phyloP scores from a whole-genome alignment of 2,888 invertebrate species.

The Campoplex nolae region DNA sequence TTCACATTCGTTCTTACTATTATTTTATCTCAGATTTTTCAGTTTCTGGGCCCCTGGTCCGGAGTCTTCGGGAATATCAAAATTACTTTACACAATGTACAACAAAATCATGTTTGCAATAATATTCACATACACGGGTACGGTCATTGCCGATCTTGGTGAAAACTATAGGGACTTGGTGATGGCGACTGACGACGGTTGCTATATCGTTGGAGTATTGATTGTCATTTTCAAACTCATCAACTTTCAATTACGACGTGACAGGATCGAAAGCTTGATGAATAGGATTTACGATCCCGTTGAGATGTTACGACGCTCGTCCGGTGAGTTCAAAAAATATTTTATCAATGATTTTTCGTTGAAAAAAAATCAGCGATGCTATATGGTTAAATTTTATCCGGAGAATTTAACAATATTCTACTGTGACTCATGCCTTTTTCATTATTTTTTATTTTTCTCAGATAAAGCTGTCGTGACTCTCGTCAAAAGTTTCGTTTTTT shows the following conservation, averaged over 20 bases:
- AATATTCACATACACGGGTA: constrained; percentile 72
- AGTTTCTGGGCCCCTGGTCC: constrained; percentile 44
- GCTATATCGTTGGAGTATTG: constrained; percentile 74
- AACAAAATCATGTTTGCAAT: constrained; percentile 68
- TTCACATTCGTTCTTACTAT: not conserved
- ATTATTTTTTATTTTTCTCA: constrained; percentile 28
- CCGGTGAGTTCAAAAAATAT: constrained; percentile 65
- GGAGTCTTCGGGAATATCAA: constrained; percentile 35
- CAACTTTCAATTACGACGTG: constrained; percentile 68
- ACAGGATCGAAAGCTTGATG: constrained; percentile 68
- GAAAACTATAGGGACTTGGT: constrained; percentile 70
- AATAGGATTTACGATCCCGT: constrained; percentile 59
- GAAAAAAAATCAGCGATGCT: not conserved
- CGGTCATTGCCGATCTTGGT: constrained; percentile 73
- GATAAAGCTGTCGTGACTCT: constrained; percentile 64
- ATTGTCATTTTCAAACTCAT: constrained; percentile 75
- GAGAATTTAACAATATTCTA: too few species aligned
- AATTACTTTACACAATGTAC: constrained; percentile 69
- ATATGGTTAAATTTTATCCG: too few species aligned
- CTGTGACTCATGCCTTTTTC: too few species aligned
- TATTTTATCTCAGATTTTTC: constrained; percentile 36
- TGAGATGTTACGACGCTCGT: constrained; percentile 69
- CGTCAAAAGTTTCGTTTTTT: constrained; percentile 61
- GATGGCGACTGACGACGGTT: constrained; percentile 76
- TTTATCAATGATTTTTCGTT: not conserved